Conservation (phyloP, 2,888 invertebrate species). For the Diplolepis rosae region DNA sequence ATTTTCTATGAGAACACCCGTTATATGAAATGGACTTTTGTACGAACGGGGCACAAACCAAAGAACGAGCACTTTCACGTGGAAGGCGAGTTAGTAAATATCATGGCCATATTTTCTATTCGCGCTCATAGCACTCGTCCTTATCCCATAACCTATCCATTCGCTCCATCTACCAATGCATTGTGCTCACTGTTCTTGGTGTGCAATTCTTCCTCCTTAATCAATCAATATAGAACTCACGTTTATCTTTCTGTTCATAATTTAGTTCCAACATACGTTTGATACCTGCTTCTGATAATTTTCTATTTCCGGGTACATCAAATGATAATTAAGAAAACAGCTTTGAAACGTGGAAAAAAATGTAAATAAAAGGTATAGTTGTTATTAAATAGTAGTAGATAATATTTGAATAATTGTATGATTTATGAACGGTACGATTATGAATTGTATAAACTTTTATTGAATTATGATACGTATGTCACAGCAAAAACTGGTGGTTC, state of each 20-base stretch:
- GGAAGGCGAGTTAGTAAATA: conserved; percentile 68
- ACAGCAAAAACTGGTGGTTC: too few species aligned
- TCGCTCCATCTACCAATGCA: too few species aligned
- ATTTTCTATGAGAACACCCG: conserved; percentile 50
- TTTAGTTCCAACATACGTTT: background rate
- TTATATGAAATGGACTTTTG: conserved; percentile 56
- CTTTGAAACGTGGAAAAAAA: too few species aligned
- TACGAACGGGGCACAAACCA: conserved; percentile 56
- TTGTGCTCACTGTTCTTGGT: conserved; percentile 26
- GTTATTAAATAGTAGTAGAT: too few species aligned
- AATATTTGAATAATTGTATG: too few species aligned
- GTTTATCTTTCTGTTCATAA: background rate
- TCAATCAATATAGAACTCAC: background rate
- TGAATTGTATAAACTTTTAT: too few species aligned
- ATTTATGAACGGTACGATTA: too few species aligned
- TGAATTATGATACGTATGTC: too few species aligned
- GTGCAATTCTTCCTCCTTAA: conserved; percentile 2
- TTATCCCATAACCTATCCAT: conserved; percentile 41
- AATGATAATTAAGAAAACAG: background rate
- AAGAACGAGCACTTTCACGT: conserved; percentile 68
- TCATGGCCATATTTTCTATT: conserved; percentile 68
- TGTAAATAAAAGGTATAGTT: too few species aligned
- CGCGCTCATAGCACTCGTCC: conserved; percentile 42
- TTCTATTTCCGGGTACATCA: background rate
- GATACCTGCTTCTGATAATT: background rate